Conservation (phyloP, 2,797 vertebrate species). For the Adrianichthys oophorus region DNA sequence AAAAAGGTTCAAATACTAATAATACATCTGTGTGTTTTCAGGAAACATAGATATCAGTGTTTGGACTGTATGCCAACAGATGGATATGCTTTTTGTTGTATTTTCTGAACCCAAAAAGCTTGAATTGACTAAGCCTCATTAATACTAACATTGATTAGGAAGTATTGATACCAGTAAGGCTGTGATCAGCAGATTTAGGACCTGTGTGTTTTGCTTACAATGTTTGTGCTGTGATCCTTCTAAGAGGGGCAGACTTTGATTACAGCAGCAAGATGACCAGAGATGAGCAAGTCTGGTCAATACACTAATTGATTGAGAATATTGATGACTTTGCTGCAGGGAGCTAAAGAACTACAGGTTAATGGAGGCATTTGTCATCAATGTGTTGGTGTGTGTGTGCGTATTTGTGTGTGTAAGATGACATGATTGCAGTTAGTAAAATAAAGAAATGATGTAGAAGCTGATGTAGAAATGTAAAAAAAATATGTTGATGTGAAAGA, state of each 20-base stretch:
- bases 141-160: slow-evolving; percentile 27
- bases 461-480: not conserved
- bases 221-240: slow-evolving; percentile 24
- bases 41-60: not conserved
- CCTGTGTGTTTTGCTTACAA: slow-evolving; percentile 9
- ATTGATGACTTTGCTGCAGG: slow-evolving; percentile 36
- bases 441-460: not conserved
- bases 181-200: slow-evolving; percentile 55
- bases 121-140: slow-evolving; percentile 16
- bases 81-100: not conserved
- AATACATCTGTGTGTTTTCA: not conserved
- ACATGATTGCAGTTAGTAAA: no score
- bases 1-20: no score
- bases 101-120: not conserved
- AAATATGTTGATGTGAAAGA: not conserved
- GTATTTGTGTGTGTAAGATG: not conserved
- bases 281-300: slow-evolving; percentile 42
- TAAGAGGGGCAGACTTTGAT: slow-evolving; percentile 44
- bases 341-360: slow-evolving; percentile 35
- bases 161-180: slow-evolving; percentile 32
- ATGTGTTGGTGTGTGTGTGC: not conserved
- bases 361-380: slow-evolving; percentile 3
- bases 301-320: slow-evolving; percentile 25
- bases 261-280: slow-evolving; percentile 28
- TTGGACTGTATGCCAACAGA: not conserved